Evolutionary conservation across 1,140 invertebrate genomes (phyloP), one percentile per base, ranked within the genome.

Genomic region (Saccostrea echinata): DNA sequence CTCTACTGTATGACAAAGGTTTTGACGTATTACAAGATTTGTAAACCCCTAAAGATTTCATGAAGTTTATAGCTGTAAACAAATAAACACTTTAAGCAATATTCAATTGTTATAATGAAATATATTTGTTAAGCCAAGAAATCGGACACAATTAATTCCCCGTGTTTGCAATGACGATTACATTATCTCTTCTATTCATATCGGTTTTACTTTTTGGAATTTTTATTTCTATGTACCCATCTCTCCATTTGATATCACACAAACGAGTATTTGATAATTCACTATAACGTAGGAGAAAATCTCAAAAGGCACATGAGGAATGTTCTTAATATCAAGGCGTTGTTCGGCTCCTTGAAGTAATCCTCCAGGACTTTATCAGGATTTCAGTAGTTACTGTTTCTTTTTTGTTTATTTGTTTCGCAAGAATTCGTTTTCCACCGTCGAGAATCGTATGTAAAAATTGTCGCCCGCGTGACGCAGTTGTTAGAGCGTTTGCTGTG

Each of bases 1-100:
- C 68, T 61, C 76, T 84, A 81, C 83, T 85, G 53, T 87, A 87
- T 13, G 57, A n/a, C n/a, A 87, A 33, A 13, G 81, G 86, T 76
- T 71, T 71, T 52, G 30, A 35, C n/a, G 27, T 61, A 61, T 84
- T 61, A 27, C 21, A 57, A 30, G n/a, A 27, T 61, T 61, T 35
- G 21, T n/a, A 18, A 84, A 83, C 43, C n/a, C 81, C 52, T 52
- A 52, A 53, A 52, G 27, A 24, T 83, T 83, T 52, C 43, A 24
- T 83, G n/a, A 83, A 86, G 33, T 30, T 86, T 30, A 86, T 53
- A 24, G 71, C 52, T 33, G 85, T 86, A 86, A 86, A 86, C 21
- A 86, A 33, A 86, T 80, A 86, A 24, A 55, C 71, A 81, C 30
- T 51, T 81, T 30, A 55, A 86, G 27, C 9, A 9, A 43, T 3